Conservation (phyloP, 2,113 vertebrate genomes). For the Malurus elegans region DNA sequence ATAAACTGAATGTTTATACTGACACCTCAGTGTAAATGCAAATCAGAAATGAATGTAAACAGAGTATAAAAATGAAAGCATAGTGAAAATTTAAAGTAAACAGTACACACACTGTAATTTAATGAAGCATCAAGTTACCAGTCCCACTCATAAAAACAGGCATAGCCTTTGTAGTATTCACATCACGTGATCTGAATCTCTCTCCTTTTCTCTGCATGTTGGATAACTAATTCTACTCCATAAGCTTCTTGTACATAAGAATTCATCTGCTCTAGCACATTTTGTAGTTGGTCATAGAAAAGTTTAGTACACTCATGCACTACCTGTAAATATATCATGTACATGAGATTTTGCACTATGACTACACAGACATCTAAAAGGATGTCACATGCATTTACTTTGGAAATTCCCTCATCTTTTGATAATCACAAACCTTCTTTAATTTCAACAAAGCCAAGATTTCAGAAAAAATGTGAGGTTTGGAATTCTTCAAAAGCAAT, state of each 20-base stretch:
- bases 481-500: neutral
- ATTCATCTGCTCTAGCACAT: neutral
- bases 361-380: neutral
- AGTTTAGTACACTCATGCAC: neutral
- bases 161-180: neutral
- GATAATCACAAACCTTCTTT: neutral
- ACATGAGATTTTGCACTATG: neutral
- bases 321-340: neutral
- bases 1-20: neutral
- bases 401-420: neutral
- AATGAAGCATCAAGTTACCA: neutral
- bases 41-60: neutral
- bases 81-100: neutral
- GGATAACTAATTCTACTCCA: neutral
- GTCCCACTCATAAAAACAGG: neutral
- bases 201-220: neutral
- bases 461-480: neutral
- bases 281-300: neutral
- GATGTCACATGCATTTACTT: neutral
- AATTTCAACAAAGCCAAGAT: neutral
- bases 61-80: neutral
- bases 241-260: neutral
- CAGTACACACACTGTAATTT: neutral
- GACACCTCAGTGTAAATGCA: neutral
- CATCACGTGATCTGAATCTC: neutral